Conservation (phyloP, 2,113 vertebrate species). For the Platysternon megacephalum region DNA sequence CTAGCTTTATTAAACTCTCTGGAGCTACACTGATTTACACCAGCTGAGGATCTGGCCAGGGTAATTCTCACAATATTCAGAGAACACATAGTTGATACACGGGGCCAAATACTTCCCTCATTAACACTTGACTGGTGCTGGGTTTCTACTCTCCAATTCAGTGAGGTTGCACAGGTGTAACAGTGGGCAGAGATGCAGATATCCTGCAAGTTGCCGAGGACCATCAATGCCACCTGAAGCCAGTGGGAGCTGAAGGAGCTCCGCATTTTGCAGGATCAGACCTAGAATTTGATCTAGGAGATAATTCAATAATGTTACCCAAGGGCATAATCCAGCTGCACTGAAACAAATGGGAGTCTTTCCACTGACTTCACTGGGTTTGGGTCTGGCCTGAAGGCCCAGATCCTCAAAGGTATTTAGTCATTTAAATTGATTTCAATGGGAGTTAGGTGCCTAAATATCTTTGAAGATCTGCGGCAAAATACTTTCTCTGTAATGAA, state of each 20-base stretch:
- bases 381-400: not conserved
- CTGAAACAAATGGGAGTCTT: not conserved
- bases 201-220: not conserved
- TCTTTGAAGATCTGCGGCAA: not conserved
- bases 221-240: not conserved
- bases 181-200: not conserved
- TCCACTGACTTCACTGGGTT: not conserved
- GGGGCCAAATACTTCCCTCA: not conserved
- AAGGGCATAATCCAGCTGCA: constrained; percentile 29
- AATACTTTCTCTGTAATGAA: not conserved
- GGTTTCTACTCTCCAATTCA: not conserved
- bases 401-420: not conserved
- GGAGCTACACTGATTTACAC: not conserved
- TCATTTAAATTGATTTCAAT: not conserved
- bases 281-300: not conserved
- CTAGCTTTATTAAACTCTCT: not conserved
- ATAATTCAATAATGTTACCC: not conserved
- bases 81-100: not conserved
- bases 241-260: not conserved
- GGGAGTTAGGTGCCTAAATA: no score
- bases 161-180: not conserved
- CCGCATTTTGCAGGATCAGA: not conserved
- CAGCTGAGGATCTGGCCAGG: not conserved
- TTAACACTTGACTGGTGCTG: not conserved
- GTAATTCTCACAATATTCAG: not conserved